These are phyloP conservation scores for Hycleus cichorii DNA, from an alignment of 1,140 invertebrate species.

Conservation along the genomic window DNA sequence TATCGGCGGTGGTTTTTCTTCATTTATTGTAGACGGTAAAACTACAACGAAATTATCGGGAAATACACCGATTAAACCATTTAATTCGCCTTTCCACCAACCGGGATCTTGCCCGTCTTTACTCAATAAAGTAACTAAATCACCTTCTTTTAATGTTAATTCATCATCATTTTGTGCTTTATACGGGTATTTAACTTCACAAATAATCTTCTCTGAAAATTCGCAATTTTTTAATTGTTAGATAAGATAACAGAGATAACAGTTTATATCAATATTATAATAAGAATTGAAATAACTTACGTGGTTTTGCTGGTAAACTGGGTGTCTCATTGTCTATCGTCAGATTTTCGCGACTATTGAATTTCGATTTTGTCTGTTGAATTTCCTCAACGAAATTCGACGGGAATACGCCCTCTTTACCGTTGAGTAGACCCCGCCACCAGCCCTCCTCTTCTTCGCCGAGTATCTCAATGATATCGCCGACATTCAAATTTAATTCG, in stretches of 20 bases:
- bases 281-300: constrained; percentile 32
- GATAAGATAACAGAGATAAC: too few species aligned
- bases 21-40: constrained; percentile 16
- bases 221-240: neutral
- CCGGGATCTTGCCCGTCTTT: constrained; percentile 88
- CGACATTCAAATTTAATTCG: constrained; percentile 76
- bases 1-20: neutral
- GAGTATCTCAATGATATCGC: constrained; percentile 81
- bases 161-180: constrained; percentile 90
- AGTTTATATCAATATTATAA: neutral
- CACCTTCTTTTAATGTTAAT: constrained; percentile 79
- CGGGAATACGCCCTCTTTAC: constrained; percentile 79
- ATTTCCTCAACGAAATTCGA: constrained; percentile 86
- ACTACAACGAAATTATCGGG: constrained; percentile 93
- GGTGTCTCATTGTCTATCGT: constrained; percentile 34
- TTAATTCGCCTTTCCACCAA: constrained; percentile 94
- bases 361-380: constrained; percentile 34
- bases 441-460: constrained; percentile 86
- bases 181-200: constrained; percentile 84
- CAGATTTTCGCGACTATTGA: constrained; percentile 26
- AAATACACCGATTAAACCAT: constrained; percentile 85
- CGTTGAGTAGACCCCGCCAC: constrained; percentile 74
- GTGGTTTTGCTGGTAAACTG: constrained; percentile 54
- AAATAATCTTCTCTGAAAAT: constrained; percentile 45
- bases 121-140: constrained; percentile 79